Percentiles rank a stretch among this genome's conserved stretches.
Evolutionary conservation across 2,888 invertebrate genomes (phyloP).

Genomic region (Brenthis ino): DNA sequence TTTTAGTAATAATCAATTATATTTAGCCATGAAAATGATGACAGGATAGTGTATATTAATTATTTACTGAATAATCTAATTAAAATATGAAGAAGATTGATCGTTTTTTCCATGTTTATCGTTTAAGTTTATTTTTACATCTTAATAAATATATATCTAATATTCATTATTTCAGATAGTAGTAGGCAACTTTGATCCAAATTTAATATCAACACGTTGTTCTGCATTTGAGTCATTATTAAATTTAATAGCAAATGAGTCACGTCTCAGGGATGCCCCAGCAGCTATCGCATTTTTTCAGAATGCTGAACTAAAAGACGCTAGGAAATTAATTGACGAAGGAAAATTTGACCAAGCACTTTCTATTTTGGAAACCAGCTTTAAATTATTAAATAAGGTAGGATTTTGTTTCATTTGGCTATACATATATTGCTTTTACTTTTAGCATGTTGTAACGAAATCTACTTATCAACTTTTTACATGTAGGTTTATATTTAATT

Average conservation of each 20-base stretch:
- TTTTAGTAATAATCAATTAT: constrained; percentile 7
- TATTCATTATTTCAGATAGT: constrained; percentile 69
- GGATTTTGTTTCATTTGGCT: background rate
- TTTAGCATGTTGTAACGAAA: too few species aligned
- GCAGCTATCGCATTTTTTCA: constrained; percentile 85
- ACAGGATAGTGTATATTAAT: constrained; percentile 3
- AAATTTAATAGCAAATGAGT: constrained; percentile 79
- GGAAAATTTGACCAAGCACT: constrained; percentile 84
- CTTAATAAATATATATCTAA: background rate
- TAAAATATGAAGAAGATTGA: background rate
- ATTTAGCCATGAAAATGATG: background rate
- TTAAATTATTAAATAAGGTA: constrained; percentile 83
- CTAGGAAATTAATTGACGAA: constrained; percentile 82
- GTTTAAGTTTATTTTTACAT: too few species aligned
- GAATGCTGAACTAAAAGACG: constrained; percentile 83
- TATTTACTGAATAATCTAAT: constrained; percentile 12
- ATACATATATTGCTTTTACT: too few species aligned
- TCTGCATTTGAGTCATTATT: constrained; percentile 85
- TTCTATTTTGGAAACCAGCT: constrained; percentile 85
- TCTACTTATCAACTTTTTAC: too few species aligned
- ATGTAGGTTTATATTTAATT: too few species aligned
- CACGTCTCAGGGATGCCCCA: constrained; percentile 81
- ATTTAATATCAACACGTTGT: constrained; percentile 84
- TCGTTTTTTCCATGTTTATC: background rate
- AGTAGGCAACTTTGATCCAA: constrained; percentile 87